A percentile compares a stretch with the other conserved stretches of the same genome.
phyloP scores from a whole-genome alignment of 2,113 vertebrate species.

The Eublepharis macularius region DNA sequence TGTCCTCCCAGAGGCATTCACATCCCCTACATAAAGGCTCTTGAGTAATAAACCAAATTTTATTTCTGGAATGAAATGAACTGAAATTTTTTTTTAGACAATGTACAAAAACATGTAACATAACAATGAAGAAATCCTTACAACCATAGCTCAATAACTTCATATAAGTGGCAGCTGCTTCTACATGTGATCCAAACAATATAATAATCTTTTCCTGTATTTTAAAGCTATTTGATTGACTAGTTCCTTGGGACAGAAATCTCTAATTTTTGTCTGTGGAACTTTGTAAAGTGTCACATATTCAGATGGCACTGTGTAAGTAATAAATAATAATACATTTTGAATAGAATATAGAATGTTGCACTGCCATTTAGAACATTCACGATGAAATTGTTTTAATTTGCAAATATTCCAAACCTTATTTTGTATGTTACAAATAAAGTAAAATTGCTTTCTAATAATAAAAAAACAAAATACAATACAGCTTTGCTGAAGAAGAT shows the following conservation, averaged over 20 bases:
- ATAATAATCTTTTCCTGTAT: constrained; percentile 8
- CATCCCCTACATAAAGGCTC: too few species aligned
- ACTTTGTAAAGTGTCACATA: neutral
- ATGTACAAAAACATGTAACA: neutral
- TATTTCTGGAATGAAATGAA: too few species aligned
- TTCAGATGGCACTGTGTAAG: neutral
- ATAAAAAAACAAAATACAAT: neutral
- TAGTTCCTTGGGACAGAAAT: neutral
- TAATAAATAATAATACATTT: neutral
- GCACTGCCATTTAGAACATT: neutral
- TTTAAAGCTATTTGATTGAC: neutral
- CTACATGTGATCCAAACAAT: constrained; percentile 26
- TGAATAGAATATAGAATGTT: neutral
- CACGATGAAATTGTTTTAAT: neutral
- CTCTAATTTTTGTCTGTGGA: neutral
- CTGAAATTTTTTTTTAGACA: too few species aligned
- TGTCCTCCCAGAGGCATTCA: too few species aligned
- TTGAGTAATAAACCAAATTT: too few species aligned
- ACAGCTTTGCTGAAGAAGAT: constrained; percentile 4
- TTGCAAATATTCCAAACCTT: neutral
- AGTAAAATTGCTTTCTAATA: constrained; percentile 14
- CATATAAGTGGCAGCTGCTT: constrained; percentile 8
- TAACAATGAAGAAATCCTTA: neutral
- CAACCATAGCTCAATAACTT: neutral
- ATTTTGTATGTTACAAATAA: neutral